Percentiles rank a stretch among this genome's conserved stretches.
Conservation (phyloP, 2,113 vertebrate genomes). For the Sebastes fasciatus region DNA sequence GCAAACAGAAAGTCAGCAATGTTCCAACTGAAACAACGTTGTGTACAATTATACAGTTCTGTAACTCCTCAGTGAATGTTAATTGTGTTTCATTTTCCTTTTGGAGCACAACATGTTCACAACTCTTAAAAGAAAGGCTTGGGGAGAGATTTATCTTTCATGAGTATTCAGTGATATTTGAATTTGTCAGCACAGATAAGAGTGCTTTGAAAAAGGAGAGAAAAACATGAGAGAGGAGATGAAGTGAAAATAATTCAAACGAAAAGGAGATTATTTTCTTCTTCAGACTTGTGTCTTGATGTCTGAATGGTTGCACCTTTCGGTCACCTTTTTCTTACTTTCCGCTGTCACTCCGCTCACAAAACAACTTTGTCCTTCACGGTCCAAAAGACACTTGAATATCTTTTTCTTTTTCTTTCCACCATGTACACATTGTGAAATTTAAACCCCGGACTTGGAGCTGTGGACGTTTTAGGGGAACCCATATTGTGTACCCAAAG, state of each 20-base stretch:
- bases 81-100: slow-evolving; percentile 52
- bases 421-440: neutral
- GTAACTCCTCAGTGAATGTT: slow-evolving; percentile 23
- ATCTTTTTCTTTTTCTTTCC: neutral
- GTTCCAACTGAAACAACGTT: neutral
- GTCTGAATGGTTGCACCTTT: slow-evolving; percentile 14
- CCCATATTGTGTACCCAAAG: neutral
- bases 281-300: slow-evolving; percentile 4
- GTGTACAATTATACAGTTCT: neutral
- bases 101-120: slow-evolving; percentile 29
- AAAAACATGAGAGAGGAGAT: slow-evolving; percentile 31
- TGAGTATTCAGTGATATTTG: slow-evolving; percentile 62
- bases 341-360: neutral
- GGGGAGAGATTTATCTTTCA: slow-evolving; percentile 7
- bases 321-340: neutral
- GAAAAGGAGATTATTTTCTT: slow-evolving; percentile 30
- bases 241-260: slow-evolving; percentile 30
- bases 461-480: neutral
- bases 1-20: neutral
- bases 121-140: slow-evolving; percentile 9
- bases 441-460: neutral
- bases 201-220: slow-evolving; percentile 32
- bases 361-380: slow-evolving; percentile 15
- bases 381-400: neutral
- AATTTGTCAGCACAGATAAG: slow-evolving; percentile 60